These are phyloP conservation scores for Lucifuga dentata DNA, from an alignment of 2,113 vertebrate species.

Conservation along the genomic window DNA sequence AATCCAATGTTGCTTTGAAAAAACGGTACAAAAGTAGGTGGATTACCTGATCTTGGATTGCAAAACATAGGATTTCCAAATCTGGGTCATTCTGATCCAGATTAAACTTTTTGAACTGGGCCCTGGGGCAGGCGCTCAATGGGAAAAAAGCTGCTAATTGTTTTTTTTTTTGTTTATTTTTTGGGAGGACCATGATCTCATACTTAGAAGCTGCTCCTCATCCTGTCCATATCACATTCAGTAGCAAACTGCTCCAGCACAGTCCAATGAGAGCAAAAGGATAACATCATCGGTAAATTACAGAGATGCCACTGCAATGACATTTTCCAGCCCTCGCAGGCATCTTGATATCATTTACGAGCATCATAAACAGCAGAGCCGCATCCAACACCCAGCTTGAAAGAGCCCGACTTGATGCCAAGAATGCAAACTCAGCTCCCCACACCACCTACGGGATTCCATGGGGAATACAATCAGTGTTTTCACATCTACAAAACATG, in stretches of 20 bases:
- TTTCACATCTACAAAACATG: conserved; percentile 48
- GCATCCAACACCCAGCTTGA: conserved; percentile 42
- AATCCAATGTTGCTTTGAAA: no score
- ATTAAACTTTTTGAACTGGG: no score
- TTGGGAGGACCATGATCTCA: background rate
- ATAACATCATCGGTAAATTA: conserved; percentile 6
- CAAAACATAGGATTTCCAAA: no score
- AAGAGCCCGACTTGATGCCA: conserved; percentile 36
- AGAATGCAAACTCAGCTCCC: conserved; percentile 18
- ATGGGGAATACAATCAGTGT: conserved; percentile 8
- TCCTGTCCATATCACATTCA: no score
- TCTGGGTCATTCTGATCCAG: no score
- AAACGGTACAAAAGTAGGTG: no score
- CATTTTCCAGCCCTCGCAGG: conserved; percentile 11
- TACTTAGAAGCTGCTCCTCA: background rate
- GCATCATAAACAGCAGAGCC: conserved; percentile 30
- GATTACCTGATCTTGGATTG: no score
- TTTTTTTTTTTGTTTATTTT: no score
- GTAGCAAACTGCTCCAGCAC: background rate
- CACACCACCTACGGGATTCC: no score
- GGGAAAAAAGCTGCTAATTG: no score
- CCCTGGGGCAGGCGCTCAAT: no score
- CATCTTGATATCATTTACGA: conserved; percentile 18
- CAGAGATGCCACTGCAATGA: conserved; percentile 17
- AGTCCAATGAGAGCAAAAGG: background rate